These are phyloP conservation scores for Eupithecia pulchellata DNA, from an alignment of 2,888 invertebrate genomes.

Conservation along the genomic window DNA sequence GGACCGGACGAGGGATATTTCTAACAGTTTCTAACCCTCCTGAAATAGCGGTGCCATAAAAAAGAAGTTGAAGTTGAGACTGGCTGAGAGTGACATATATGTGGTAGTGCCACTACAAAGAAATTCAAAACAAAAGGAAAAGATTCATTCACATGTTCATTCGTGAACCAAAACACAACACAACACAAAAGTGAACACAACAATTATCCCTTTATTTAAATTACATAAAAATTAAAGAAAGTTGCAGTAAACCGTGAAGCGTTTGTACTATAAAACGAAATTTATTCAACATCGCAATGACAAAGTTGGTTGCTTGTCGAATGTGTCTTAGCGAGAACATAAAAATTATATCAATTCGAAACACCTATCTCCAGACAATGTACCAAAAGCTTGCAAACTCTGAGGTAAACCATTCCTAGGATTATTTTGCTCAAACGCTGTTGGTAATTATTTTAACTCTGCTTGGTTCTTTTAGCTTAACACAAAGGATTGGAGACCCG, in stretches of 20 bases:
- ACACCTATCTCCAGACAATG: slow-evolving; percentile 25
- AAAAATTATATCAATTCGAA: slow-evolving; percentile 25
- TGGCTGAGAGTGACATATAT: not conserved
- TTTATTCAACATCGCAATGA: slow-evolving; percentile 37
- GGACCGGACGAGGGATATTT: too few species aligned
- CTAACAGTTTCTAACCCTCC: too few species aligned
- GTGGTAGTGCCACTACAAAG: not conserved
- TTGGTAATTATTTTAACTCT: not conserved
- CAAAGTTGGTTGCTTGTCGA: slow-evolving; percentile 26
- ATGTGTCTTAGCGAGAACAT: slow-evolving; percentile 29
- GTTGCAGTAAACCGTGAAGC: not conserved
- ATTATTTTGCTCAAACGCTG: not conserved
- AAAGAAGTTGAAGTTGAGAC: too few species aligned
- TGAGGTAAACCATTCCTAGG: slow-evolving; percentile 14
- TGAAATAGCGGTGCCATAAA: too few species aligned
- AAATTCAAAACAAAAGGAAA: not conserved
- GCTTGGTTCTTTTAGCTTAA: slow-evolving; percentile 15
- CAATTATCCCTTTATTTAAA: too few species aligned
- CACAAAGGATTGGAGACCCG: slow-evolving; percentile 24
- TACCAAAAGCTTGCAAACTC: slow-evolving; percentile 30
- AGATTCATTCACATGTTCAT: not conserved
- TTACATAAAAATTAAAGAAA: not conserved
- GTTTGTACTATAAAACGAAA: not conserved
- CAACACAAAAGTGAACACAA: not conserved
- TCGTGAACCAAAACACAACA: not conserved